Conservation (phyloP, 2,113 vertebrate genomes). For the Eonycteris spelaea region DNA sequence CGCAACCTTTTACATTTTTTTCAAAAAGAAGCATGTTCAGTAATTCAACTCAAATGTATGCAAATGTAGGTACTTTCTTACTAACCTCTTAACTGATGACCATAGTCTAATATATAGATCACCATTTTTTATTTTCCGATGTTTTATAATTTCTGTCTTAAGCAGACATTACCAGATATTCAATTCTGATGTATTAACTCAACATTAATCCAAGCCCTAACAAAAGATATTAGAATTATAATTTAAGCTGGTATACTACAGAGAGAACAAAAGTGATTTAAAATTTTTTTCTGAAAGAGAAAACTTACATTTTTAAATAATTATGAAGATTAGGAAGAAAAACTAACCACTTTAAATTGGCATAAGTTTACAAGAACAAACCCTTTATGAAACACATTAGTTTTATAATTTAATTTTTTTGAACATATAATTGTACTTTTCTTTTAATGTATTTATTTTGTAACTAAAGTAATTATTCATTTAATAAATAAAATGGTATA, state of each 20-base stretch:
- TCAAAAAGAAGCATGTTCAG: neutral
- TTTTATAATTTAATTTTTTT: neutral
- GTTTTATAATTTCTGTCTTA: neutral
- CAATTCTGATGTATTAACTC: neutral
- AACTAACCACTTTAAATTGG: neutral
- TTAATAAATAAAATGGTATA: neutral
- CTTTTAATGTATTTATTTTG: neutral
- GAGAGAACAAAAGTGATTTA: neutral
- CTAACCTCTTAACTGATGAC: neutral
- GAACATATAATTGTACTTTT: neutral
- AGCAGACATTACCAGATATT: neutral
- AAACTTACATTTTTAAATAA: neutral
- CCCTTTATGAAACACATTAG: neutral
- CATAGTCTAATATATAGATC: neutral
- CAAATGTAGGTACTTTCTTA: neutral
- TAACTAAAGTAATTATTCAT: neutral
- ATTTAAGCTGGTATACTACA: neutral
- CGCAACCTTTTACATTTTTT: neutral
- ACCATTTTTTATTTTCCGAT: neutral
- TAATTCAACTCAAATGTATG: conserved; percentile 19
- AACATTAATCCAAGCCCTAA: neutral
- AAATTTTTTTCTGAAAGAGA: neutral
- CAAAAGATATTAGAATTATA: neutral
- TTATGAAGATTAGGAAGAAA: neutral
- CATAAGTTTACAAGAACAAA: neutral